phyloP scores from a whole-genome alignment of 2,113 vertebrate species.

The Xiphorhynchus elegans region DNA sequence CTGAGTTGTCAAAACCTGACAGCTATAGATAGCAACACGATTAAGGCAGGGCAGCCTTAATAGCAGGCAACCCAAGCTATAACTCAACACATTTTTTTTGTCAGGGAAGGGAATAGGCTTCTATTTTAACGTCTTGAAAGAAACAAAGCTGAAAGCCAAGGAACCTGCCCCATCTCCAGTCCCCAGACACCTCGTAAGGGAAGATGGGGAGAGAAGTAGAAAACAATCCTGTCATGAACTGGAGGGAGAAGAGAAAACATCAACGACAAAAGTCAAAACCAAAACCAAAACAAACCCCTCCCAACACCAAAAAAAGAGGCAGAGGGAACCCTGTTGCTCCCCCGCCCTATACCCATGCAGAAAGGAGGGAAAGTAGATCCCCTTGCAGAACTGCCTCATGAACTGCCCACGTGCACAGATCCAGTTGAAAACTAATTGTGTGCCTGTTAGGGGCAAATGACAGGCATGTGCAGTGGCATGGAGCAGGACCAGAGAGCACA shows the following conservation, averaged over 20 bases:
- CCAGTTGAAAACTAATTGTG: neutral
- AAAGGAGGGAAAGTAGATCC: neutral
- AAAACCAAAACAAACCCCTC: too few species aligned
- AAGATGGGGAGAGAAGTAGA: neutral
- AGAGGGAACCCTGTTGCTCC: fast-evolving
- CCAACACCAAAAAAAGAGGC: too few species aligned
- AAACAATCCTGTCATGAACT: neutral
- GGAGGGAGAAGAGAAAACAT: neutral
- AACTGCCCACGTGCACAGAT: fast-evolving
- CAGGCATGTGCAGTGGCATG: neutral
- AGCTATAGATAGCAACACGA: neutral
- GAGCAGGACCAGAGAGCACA: neutral
- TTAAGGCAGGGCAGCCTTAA: neutral
- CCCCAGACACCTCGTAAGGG: neutral
- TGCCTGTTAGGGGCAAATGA: neutral
- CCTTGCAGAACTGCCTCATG: neutral
- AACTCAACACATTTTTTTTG: neutral
- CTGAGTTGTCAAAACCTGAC: neutral
- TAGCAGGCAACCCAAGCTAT: neutral
- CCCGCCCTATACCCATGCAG: fast-evolving
- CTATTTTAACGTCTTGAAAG: neutral
- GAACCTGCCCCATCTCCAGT: neutral
- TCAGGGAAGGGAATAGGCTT: neutral
- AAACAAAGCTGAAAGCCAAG: neutral
- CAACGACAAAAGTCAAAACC: neutral